These are phyloP conservation scores for Phaedon cochleariae DNA, from an alignment of 2,888 invertebrate genomes.

Conservation along the genomic window DNA sequence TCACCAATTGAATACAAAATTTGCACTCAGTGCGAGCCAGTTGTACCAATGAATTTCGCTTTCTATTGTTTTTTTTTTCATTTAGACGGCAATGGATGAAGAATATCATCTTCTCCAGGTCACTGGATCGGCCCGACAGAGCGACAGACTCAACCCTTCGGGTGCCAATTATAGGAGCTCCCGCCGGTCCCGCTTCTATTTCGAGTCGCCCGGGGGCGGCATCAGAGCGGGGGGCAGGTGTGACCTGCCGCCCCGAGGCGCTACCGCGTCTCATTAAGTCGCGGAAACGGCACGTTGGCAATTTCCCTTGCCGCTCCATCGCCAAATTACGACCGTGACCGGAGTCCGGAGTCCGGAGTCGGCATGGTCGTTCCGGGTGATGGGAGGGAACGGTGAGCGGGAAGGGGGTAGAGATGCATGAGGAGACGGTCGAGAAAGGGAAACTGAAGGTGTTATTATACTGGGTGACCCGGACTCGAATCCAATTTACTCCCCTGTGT, in stretches of 20 bases:
- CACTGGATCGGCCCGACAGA: too few species aligned
- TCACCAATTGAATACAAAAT: too few species aligned
- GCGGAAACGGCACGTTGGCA: slow-evolving; percentile 63
- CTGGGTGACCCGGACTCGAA: too few species aligned
- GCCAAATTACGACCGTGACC: slow-evolving; percentile 62
- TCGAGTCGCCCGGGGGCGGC: slow-evolving; percentile 1
- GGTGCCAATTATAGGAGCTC: background rate
- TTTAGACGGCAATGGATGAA: too few species aligned
- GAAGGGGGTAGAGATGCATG: slow-evolving; percentile 10
- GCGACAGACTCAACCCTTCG: background rate
- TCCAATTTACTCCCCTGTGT: too few species aligned
- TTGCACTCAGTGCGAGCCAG: too few species aligned
- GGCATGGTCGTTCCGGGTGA: background rate
- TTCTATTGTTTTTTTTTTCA: too few species aligned
- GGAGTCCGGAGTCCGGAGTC: slow-evolving; percentile 56
- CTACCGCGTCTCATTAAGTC: slow-evolving; percentile 60
- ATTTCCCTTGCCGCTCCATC: slow-evolving; percentile 62
- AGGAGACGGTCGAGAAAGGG: background rate
- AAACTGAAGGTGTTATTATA: too few species aligned
- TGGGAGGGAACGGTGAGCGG: slow-evolving; percentile 23
- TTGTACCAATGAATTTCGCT: too few species aligned
- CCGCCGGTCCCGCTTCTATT: background rate
- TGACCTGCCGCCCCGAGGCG: slow-evolving; percentile 53
- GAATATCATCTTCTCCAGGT: too few species aligned
- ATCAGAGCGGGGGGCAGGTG: slow-evolving; percentile 24